phyloP scores from a whole-genome alignment of 2,797 vertebrate species.

The Phataginus tricuspis region DNA sequence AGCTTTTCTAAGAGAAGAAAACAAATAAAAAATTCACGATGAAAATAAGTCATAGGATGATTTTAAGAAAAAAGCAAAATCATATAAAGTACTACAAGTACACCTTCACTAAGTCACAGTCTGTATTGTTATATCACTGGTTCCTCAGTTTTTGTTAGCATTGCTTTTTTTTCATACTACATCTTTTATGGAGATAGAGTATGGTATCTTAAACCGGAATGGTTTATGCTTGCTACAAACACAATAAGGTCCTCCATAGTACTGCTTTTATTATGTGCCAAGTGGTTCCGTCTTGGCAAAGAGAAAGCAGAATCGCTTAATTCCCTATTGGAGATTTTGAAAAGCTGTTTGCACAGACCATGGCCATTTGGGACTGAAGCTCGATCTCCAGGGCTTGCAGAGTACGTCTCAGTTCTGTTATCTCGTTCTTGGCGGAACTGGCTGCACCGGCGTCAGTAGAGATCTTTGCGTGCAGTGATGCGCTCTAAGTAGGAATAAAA shows the following conservation, averaged over 20 bases:
- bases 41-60: background rate
- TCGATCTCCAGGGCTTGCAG: slow-evolving; percentile 84
- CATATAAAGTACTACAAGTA: background rate
- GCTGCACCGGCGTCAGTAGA: slow-evolving; percentile 68
- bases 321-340: background rate
- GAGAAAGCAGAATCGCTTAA: background rate
- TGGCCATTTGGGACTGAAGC: slow-evolving; percentile 83
- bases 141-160: background rate
- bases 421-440: slow-evolving; percentile 78
- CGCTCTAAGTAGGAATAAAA: slow-evolving; percentile 65
- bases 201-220: background rate
- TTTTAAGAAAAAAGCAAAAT: background rate
- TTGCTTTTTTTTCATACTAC: background rate
- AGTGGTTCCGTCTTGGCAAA: background rate
- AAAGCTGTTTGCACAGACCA: slow-evolving; percentile 65
- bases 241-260: background rate
- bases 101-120: background rate
- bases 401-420: slow-evolving; percentile 80
- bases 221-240: background rate
- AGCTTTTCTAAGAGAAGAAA: slow-evolving; percentile 88
- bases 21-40: background rate
- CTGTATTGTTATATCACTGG: background rate
- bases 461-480: slow-evolving; percentile 80
- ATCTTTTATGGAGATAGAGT: background rate
- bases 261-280: background rate